Percentiles rank a stretch among this genome's conserved stretches.
Conservation (phyloP, 1,140 invertebrate species). For the Ostrea edulis region DNA sequence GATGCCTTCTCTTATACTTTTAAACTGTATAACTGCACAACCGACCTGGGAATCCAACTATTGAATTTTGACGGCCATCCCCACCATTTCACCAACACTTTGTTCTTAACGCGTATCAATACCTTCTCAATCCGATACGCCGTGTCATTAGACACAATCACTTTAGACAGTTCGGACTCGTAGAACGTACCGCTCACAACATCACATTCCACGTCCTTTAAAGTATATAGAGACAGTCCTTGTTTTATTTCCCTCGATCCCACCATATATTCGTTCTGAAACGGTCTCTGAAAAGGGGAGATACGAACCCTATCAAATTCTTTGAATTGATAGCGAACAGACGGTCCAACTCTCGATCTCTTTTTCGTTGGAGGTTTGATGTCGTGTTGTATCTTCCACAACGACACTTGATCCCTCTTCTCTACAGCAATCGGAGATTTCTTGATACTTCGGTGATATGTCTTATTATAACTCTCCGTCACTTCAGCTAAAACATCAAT, state of each 20-base stretch:
- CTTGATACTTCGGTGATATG: slow-evolving; percentile 38
- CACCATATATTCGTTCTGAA: slow-evolving; percentile 35
- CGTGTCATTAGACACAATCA: background rate
- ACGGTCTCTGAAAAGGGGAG: background rate
- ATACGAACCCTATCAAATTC: slow-evolving; percentile 6
- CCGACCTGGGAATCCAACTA: background rate
- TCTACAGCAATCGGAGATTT: background rate
- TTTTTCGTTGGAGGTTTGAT: background rate
- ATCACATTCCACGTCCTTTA: slow-evolving; percentile 40
- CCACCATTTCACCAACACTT: slow-evolving; percentile 43
- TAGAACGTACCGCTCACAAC: slow-evolving; percentile 42
- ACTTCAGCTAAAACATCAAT: slow-evolving; percentile 37
- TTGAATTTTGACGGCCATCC: slow-evolving; percentile 43
- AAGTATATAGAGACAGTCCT: slow-evolving; percentile 39
- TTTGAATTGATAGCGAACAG: slow-evolving; percentile 35
- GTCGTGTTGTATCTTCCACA: slow-evolving; percentile 38
- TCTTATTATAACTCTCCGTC: slow-evolving; percentile 16
- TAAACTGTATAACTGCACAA: background rate
- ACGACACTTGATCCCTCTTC: background rate
- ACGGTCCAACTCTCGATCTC: background rate
- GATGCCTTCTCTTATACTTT: slow-evolving; percentile 27
- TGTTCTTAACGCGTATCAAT: background rate
- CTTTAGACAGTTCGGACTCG: slow-evolving; percentile 37
- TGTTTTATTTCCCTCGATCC: background rate
- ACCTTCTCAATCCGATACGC: slow-evolving; percentile 39